Conservation (phyloP, 1,140 invertebrate species). For the Saccostrea cuccullata region DNA sequence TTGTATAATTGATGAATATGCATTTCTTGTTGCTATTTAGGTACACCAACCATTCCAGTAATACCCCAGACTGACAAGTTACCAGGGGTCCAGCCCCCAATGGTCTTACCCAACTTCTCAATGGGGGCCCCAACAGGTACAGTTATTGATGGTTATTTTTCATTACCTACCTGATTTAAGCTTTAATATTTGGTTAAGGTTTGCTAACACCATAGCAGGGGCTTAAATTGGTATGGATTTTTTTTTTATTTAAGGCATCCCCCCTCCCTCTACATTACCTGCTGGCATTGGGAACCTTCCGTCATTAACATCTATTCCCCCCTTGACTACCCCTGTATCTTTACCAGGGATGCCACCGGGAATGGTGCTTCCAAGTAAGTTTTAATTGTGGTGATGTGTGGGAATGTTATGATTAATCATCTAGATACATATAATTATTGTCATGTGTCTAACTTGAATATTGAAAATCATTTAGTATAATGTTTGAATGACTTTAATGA, state of each 20-base stretch:
- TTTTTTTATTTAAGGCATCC: slow-evolving; percentile 55
- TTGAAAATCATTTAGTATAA: no score
- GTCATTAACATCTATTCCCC: slow-evolving; percentile 64
- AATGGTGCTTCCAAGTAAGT: slow-evolving; percentile 59
- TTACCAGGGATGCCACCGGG: slow-evolving; percentile 70
- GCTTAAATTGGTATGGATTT: not conserved
- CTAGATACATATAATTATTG: no score
- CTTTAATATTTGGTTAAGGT: not conserved
- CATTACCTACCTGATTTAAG: not conserved
- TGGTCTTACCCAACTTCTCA: slow-evolving; percentile 53
- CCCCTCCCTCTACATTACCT: slow-evolving; percentile 51
- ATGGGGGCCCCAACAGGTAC: slow-evolving; percentile 20
- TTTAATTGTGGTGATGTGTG: not conserved
- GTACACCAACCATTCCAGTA: slow-evolving; percentile 73
- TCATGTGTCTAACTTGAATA: no score
- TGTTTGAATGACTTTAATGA: no score
- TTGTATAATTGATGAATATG: not conserved
- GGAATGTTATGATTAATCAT: not conserved
- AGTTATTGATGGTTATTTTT: not conserved
- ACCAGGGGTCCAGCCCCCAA: not conserved
- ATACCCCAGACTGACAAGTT: slow-evolving; percentile 53
- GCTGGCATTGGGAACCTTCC: slow-evolving; percentile 57
- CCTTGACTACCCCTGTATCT: slow-evolving; percentile 67
- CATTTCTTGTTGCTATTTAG: slow-evolving; percentile 50
- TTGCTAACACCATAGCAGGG: not conserved